phyloP scores from a whole-genome alignment of 1,140 invertebrate genomes.

The Neocloeon triangulifer region DNA sequence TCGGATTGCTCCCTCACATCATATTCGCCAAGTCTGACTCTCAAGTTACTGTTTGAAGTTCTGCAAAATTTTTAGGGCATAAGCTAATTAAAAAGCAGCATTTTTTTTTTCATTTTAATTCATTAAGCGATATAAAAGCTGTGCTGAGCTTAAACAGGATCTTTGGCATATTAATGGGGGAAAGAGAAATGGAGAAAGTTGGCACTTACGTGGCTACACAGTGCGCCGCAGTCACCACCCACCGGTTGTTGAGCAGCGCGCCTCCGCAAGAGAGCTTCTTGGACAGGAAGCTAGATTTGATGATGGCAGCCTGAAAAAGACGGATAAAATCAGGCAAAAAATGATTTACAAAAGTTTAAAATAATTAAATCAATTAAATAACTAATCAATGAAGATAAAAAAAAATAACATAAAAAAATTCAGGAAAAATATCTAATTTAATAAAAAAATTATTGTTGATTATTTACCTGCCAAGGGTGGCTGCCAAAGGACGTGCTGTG shows the following conservation, averaged over 20 bases:
- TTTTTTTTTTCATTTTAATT: too few relatives aligned
- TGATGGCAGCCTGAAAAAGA: constrained; percentile 46
- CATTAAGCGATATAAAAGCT: too few relatives aligned
- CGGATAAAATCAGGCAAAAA: constrained; percentile 7
- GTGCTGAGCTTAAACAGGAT: too few relatives aligned
- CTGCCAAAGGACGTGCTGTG: constrained; percentile 71
- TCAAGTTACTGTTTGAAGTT: constrained; percentile 60
- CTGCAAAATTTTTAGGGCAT: too few relatives aligned
- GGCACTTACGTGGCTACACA: constrained; percentile 64
- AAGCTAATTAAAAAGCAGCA: too few relatives aligned
- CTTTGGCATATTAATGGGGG: too few relatives aligned
- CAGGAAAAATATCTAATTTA: constrained; percentile 3
- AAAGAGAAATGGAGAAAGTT: too few relatives aligned
- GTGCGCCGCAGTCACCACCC: constrained; percentile 75
- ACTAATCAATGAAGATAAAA: too few relatives aligned
- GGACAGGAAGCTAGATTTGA: constrained; percentile 72
- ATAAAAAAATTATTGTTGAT: constrained; percentile 1
- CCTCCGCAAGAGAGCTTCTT: constrained; percentile 82
- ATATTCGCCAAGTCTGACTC: constrained; percentile 75
- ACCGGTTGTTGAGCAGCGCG: constrained; percentile 66
- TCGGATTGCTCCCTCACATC: constrained; percentile 67
- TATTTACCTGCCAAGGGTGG: constrained; percentile 70
- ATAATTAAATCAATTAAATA: too few relatives aligned
- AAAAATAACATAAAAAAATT: constrained; percentile 1
- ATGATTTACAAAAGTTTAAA: constrained; percentile 5